Evolutionary conservation across 2,888 invertebrate species (phyloP).

Genomic region (Lissocephala sabroskyi): DNA sequence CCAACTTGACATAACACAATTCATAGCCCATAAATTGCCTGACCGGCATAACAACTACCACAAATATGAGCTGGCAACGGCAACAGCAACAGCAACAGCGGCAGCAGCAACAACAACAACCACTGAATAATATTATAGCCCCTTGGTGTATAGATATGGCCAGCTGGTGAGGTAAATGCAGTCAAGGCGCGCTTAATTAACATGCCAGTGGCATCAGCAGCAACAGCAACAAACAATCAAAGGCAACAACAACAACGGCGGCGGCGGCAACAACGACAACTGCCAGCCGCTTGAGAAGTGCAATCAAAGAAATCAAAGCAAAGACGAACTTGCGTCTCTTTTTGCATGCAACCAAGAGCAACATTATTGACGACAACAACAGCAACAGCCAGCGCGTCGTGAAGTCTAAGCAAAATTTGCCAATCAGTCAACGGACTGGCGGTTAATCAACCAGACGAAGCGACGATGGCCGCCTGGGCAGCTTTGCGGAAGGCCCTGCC

Average conservation of each 20-base stretch:
- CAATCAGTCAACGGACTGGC: slow-evolving; percentile 47
- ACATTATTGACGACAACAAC: slow-evolving; percentile 18
- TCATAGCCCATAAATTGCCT: slow-evolving; percentile 38
- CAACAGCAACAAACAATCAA: slow-evolving; percentile 28
- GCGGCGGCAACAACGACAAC: too few relatives aligned
- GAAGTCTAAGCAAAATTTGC: slow-evolving; percentile 32
- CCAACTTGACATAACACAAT: too few relatives aligned
- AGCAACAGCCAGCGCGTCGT: slow-evolving; percentile 16
- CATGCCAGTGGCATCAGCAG: slow-evolving; percentile 52
- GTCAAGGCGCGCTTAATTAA: slow-evolving; percentile 61
- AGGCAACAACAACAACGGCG: slow-evolving; percentile 32
- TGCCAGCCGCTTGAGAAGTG: slow-evolving; percentile 35
- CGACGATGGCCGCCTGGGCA: too few relatives aligned
- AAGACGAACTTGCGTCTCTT: slow-evolving; percentile 8
- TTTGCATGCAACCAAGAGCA: slow-evolving; percentile 11
- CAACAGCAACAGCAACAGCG: slow-evolving; percentile 11
- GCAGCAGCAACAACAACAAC: slow-evolving; percentile 2
- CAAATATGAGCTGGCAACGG: slow-evolving; percentile 12
- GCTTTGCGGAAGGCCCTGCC: slow-evolving; percentile 30
- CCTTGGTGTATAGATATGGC: too few relatives aligned
- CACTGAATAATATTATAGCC: too few relatives aligned
- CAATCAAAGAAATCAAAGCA: slow-evolving; percentile 40
- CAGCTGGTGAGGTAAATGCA: slow-evolving; percentile 39
- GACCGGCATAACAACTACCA: slow-evolving; percentile 38
- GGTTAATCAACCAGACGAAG: too few relatives aligned